Evolutionary conservation across 2,888 invertebrate genomes (phyloP), one percentile per base, ranked within the genome.

Genomic region (Pinctada fucata): DNA sequence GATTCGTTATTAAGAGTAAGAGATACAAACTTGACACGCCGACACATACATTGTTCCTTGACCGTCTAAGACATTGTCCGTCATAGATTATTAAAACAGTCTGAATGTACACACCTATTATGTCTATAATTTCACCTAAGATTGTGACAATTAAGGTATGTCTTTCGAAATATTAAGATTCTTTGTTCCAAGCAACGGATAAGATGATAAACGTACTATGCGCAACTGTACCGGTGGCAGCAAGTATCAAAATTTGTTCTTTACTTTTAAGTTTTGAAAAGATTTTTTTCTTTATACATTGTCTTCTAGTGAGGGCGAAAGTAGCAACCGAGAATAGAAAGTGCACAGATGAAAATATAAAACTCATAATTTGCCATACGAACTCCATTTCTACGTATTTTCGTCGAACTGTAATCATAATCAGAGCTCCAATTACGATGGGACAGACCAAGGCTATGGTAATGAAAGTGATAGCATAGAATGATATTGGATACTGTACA

Each of bases 81-180:
- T 66, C 65, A 49, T 74, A 50, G 45, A 74, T 64, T 16, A 74
- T 74, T 10, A 66, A 31, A 3, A 74, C 66, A 13, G 74, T 74
- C 16, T 74, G 74, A 10, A 74, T 8, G 50, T 74, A 74, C 0
- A 66, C 66, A 16, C 49, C 65, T n/a, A 31, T 16, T 65, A 74
- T 66, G 10, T 10, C 63, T 50, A 65, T 66, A 49, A n/a, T 51
- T 13, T 45, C n/a, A 65, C 63, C 66, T 48, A 51, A 74, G 48
- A 66, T 51, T 49, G 63, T 49, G 5, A 65, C 48, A 3, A 49
- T 8, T 4, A 13, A 13, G 16, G 31, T 63, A n/a, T 16, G 16
- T 16, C 31, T n/a, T 16, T 16, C 4, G 13, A 45, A 58, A 58
- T 58, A 50, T 58, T n/a, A n/a, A 4, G 64, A 49, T 49, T 49